Conservation (phyloP, 2,888 invertebrate species). For the Drosophila hamatofila region DNA sequence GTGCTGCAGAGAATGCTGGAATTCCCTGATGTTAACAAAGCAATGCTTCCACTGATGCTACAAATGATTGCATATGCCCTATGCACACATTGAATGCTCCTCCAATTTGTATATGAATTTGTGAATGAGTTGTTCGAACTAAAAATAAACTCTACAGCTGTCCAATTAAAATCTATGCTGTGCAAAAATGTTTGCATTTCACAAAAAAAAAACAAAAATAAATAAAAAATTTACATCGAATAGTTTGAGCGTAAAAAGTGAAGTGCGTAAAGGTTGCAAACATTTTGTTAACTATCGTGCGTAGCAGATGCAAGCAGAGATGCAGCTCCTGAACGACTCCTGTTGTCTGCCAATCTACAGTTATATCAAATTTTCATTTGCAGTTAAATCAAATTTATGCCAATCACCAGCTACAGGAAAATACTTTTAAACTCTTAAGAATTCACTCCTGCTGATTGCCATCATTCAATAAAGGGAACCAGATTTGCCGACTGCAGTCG, state of each 20-base stretch:
- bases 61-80: background rate
- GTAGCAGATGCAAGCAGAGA: background rate
- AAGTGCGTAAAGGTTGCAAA: background rate
- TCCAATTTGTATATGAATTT: background rate
- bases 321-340: no score
- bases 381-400: background rate
- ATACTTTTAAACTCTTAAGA: background rate
- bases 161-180: conserved; percentile 17
- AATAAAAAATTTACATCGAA: no score
- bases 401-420: background rate
- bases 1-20: background rate
- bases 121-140: background rate
- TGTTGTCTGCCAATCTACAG: background rate
- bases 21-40: background rate
- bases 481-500: conserved; percentile 13
- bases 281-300: no score
- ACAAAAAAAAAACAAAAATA: no score
- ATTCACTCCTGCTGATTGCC: conserved; percentile 1
- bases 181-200: background rate
- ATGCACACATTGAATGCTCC: background rate
- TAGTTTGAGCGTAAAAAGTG: no score
- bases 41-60: conserved; percentile 3
- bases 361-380: background rate
- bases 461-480: background rate
- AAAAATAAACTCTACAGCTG: no score